Evolutionary conservation across 2,797 vertebrate species (phyloP).

Genomic region (Enteromius paludinosus): DNA sequence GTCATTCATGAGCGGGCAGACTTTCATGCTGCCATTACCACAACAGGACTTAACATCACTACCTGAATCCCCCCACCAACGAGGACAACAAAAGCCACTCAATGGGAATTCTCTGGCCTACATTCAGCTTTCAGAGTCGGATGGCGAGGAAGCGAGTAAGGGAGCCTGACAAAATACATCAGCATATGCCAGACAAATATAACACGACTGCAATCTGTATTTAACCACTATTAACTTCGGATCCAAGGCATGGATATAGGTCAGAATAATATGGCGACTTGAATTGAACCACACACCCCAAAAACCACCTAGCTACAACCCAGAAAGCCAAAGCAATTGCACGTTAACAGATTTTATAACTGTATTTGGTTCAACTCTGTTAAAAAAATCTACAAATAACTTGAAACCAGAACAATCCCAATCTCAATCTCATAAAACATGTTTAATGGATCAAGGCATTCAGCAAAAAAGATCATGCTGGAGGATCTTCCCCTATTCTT

Average conservation of each 20-base stretch:
- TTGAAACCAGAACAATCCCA: no score
- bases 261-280: not conserved
- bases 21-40: constrained; percentile 45
- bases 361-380: no score
- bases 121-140: constrained; percentile 30
- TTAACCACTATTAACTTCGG: not conserved
- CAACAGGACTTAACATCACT: constrained; percentile 40
- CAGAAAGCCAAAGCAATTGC: not conserved
- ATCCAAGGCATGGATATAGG: not conserved
- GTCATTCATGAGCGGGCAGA: constrained; percentile 34
- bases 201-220: constrained; percentile 1
- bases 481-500: no score
- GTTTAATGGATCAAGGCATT: no score
- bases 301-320: not conserved
- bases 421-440: no score
- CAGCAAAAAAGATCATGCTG: no score
- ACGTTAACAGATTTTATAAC: no score
- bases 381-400: no score
- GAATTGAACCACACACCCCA: not conserved
- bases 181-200: constrained; percentile 17
- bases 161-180: not conserved
- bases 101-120: constrained; percentile 52
- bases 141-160: not conserved
- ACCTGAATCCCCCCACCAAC: constrained; percentile 34
- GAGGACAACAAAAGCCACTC: constrained; percentile 36